Evolutionary conservation across 2,797 vertebrate genomes (phyloP), one percentile per base, ranked within the genome.

Genomic region (Denticeps clupeoides): DNA sequence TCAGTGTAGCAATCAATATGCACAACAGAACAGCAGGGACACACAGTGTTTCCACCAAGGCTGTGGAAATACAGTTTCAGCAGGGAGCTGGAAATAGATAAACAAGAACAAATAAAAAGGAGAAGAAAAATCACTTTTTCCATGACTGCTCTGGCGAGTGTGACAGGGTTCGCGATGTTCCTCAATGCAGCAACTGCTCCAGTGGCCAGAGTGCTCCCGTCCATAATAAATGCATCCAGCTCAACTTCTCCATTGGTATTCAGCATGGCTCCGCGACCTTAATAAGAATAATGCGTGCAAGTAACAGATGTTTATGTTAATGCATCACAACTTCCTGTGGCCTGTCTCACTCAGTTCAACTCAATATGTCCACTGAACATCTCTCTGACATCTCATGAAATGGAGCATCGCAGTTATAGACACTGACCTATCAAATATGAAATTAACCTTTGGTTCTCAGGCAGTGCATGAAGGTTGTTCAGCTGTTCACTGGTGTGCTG

Each of bases 211-310:
- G 47, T 80, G 71, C 67, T 75, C 45, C 79, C 75, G 60, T 83
- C 84, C 78, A 71, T 85, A 69, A 87, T 76, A 49, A 87, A 56
- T 61, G 68, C 81, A 63, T 87, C 81, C 63, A 83, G 66, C 64
- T 87, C 71, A 60, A 80, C 69, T 40, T 71, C 75, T 64, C 78
- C 81, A 63, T 77, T 75, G 61, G 75, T 53, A 69, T 87, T 87
- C 48, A 82, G 59, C 18, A 62, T 63, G 62, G 81, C 53, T 21
- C 72, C 56, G 0, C 79, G 78, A 64, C 85, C 86, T 83, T 25
- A 5, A 25, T 2, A 8, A 19, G 38, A 16, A 21, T 35, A 38
- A 21, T 11, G 35, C 35, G 38, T 21, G 38, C 35, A 75, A 69
- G 76, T 81, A 83, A 78, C 71, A 73, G 66, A 80, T 80, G 79